phyloP scores from a whole-genome alignment of 2,113 vertebrate species.

The Pantherophis guttatus region DNA sequence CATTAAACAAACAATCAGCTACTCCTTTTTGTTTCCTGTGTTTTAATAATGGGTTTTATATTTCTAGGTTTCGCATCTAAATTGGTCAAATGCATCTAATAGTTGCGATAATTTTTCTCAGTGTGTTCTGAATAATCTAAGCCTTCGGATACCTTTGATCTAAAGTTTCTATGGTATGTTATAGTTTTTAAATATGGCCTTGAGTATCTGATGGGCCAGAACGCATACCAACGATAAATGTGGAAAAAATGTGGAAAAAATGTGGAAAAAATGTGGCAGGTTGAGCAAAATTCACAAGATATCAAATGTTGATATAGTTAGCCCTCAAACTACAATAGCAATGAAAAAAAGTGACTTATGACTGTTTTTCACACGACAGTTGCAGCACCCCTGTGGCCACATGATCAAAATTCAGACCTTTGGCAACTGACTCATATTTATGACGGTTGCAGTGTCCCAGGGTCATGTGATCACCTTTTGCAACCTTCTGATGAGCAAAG shows the following conservation, averaged over 20 bases:
- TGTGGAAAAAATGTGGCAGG: not conserved
- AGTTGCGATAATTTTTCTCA: not conserved
- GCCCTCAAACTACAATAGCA: not conserved
- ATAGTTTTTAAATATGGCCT: not conserved
- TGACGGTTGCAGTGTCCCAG: not conserved
- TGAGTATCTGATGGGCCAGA: not conserved
- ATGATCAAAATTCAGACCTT: not conserved
- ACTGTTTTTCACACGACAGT: not conserved
- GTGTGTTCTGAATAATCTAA: not conserved
- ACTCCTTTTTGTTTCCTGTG: not conserved
- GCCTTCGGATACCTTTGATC: not conserved
- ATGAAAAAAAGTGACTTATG: not conserved
- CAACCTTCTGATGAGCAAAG: not conserved
- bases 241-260: not conserved
- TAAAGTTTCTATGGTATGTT: not conserved
- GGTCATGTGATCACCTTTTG: not conserved
- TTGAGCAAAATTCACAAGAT: not conserved
- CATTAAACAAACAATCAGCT: not conserved
- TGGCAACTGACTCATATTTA: not conserved
- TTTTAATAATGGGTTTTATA: not conserved
- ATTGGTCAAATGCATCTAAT: not conserved
- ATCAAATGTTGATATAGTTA: not conserved
- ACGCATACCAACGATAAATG: not conserved
- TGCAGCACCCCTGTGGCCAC: not conserved
- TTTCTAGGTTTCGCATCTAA: not conserved